A percentile compares a stretch with the other conserved stretches of the same genome.
Evolutionary conservation across 1,140 invertebrate genomes (phyloP).

Genomic region (Pseudomyrmex cubaensis): DNA sequence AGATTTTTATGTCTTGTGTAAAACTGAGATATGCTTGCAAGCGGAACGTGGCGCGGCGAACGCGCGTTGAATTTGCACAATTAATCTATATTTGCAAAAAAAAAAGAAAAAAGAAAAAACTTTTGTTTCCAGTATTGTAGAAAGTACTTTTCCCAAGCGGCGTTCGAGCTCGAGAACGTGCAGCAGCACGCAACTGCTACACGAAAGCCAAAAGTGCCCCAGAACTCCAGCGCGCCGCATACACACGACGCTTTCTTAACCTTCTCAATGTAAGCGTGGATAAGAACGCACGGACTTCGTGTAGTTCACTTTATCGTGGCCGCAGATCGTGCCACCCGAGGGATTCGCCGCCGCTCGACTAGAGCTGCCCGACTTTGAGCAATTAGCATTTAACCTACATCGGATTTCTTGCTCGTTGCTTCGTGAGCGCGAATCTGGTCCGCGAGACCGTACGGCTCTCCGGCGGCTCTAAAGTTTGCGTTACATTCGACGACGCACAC

Average conservation of each 20-base stretch:
- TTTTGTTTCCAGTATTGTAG: slow-evolving; percentile 47
- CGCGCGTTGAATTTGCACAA: slow-evolving; percentile 36
- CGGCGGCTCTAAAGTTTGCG: slow-evolving; percentile 14
- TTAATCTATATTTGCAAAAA: not conserved
- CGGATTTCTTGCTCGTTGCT: slow-evolving; percentile 71
- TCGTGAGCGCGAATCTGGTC: slow-evolving; percentile 58
- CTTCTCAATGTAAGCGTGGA: slow-evolving; percentile 61
- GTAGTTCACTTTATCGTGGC: slow-evolving; percentile 71
- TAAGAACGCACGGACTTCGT: slow-evolving; percentile 72
- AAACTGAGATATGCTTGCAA: not conserved
- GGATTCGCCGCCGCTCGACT: slow-evolving; percentile 28
- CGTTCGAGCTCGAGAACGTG: slow-evolving; percentile 56
- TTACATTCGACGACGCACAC: slow-evolving; percentile 1
- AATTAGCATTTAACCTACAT: slow-evolving; percentile 80
- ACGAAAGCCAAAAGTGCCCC: slow-evolving; percentile 57
- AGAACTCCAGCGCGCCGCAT: slow-evolving; percentile 56
- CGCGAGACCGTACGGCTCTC: slow-evolving; percentile 58
- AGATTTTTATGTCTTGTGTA: slow-evolving; percentile 1
- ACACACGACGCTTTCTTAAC: slow-evolving; percentile 62
- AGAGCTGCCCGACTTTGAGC: slow-evolving; percentile 64
- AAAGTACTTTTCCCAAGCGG: slow-evolving; percentile 45
- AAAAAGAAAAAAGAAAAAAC: not conserved
- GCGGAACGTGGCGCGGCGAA: not conserved
- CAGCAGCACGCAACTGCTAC: slow-evolving; percentile 59
- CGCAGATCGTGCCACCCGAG: slow-evolving; percentile 62